Evolutionary conservation across 2,797 vertebrate species (phyloP).

Genomic region (Lutjanus argentimaculatus): DNA sequence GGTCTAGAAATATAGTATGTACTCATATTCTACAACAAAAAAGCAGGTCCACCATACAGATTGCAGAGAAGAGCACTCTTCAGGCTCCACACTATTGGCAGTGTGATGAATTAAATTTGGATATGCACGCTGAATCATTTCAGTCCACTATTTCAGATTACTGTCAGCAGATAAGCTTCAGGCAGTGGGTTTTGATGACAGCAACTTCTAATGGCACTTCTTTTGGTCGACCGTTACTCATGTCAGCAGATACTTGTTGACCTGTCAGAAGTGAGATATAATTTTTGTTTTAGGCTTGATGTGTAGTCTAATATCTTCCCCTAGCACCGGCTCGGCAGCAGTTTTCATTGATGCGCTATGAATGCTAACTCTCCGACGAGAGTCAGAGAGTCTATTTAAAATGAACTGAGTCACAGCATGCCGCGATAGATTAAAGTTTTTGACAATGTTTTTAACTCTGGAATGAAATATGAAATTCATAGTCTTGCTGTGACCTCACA

Average conservation of each 20-base stretch:
- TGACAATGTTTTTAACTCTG: not conserved
- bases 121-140: slow-evolving; percentile 31
- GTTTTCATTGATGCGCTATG: slow-evolving; percentile 12
- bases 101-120: slow-evolving; percentile 44
- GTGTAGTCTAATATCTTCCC: slow-evolving; percentile 24
- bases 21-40: slow-evolving; percentile 5
- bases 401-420: slow-evolving; percentile 33
- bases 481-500: slow-evolving; percentile 30
- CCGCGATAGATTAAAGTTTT: slow-evolving; percentile 34
- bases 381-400: slow-evolving; percentile 23
- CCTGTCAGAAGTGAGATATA: slow-evolving; percentile 37
- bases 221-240: slow-evolving; percentile 18
- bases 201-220: slow-evolving; percentile 10
- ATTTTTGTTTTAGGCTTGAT: slow-evolving; percentile 33
- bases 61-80: not conserved
- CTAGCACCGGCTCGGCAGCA: slow-evolving; percentile 9
- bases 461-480: slow-evolving; percentile 24
- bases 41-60: not conserved
- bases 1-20: slow-evolving; percentile 12
- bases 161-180: slow-evolving; percentile 20
- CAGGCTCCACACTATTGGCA: slow-evolving; percentile 14
- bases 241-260: slow-evolving; percentile 44
- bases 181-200: slow-evolving; percentile 36
- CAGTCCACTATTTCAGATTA: slow-evolving; percentile 32
- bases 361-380: slow-evolving; percentile 24